Conservation (phyloP, 2,797 vertebrate species). For the Anguilla anguilla region DNA sequence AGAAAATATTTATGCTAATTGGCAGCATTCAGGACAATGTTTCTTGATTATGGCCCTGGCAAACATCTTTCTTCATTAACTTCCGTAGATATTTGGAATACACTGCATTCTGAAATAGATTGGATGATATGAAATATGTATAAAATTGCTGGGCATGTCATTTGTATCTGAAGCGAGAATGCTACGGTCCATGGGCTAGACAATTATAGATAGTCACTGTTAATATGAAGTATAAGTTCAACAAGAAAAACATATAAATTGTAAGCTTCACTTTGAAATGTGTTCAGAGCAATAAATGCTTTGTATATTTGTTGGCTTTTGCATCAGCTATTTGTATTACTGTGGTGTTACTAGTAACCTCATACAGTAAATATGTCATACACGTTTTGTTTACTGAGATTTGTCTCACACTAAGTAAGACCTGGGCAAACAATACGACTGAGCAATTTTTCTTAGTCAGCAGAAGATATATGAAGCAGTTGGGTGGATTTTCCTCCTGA, state of each 20-base stretch:
- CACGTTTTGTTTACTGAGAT: neutral
- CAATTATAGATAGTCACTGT: neutral
- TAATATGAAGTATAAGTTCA: neutral
- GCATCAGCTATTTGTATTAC: neutral
- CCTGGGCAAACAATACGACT: neutral
- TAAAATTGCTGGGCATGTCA: neutral
- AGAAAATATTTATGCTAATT: neutral
- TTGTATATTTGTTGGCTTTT: neutral
- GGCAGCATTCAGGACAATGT: neutral
- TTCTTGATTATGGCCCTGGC: neutral
- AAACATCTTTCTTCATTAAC: neutral
- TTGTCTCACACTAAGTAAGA: neutral
- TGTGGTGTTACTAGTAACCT: neutral
- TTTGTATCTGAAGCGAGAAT: slow-evolving; percentile 7
- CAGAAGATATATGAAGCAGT: no score
- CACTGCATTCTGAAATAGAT: neutral
- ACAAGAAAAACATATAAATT: neutral
- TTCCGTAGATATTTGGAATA: neutral
- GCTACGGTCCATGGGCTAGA: neutral
- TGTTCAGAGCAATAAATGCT: neutral
- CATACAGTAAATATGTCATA: neutral
- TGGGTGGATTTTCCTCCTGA: no score
- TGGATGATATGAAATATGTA: neutral
- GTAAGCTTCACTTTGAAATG: neutral
- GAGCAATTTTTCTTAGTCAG: neutral